phyloP scores from a whole-genome alignment of 2,888 invertebrate species.

The Andrena chrysosceles region DNA sequence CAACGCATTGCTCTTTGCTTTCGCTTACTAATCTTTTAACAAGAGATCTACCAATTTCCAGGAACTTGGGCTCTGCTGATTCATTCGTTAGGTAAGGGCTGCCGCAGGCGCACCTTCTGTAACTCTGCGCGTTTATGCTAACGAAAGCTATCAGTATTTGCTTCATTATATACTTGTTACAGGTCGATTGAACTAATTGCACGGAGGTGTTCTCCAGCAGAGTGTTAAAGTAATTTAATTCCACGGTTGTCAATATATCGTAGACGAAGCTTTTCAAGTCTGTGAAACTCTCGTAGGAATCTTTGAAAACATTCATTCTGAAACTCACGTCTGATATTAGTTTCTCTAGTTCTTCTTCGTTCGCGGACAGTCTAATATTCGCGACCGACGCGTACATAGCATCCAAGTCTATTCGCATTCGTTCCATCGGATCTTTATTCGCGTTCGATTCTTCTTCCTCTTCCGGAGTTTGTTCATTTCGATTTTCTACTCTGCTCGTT shows the following conservation, averaged over 20 bases:
- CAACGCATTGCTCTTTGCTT: conserved; percentile 85
- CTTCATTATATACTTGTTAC: conserved; percentile 68
- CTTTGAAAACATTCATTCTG: conserved; percentile 69
- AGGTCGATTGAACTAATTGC: conserved; percentile 67
- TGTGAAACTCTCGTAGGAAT: conserved; percentile 68
- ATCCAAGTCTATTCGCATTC: conserved; percentile 71
- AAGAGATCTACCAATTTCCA: conserved; percentile 87
- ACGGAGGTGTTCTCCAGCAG: conserved; percentile 75
- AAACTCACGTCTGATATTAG: conserved; percentile 69
- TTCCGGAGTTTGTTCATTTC: neutral
- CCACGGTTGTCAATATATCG: conserved; percentile 78
- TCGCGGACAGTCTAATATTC: conserved; percentile 60
- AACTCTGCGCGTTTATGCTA: conserved; percentile 86
- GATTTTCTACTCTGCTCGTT: neutral
- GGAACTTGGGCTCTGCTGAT: conserved; percentile 85
- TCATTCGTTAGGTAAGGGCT: conserved; percentile 87
- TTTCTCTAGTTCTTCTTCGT: conserved; percentile 70
- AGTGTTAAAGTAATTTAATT: conserved; percentile 79
- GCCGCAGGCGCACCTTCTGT: conserved; percentile 87
- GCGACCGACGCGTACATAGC: conserved; percentile 71
- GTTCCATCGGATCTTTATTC: conserved; percentile 46
- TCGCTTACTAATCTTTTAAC: conserved; percentile 86
- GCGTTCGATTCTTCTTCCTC: conserved; percentile 15
- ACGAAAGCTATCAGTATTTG: conserved; percentile 86
- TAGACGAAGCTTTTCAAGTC: conserved; percentile 74